These are phyloP conservation scores for Periparus ater DNA, from an alignment of 2,797 vertebrate species.

Conservation along the genomic window DNA sequence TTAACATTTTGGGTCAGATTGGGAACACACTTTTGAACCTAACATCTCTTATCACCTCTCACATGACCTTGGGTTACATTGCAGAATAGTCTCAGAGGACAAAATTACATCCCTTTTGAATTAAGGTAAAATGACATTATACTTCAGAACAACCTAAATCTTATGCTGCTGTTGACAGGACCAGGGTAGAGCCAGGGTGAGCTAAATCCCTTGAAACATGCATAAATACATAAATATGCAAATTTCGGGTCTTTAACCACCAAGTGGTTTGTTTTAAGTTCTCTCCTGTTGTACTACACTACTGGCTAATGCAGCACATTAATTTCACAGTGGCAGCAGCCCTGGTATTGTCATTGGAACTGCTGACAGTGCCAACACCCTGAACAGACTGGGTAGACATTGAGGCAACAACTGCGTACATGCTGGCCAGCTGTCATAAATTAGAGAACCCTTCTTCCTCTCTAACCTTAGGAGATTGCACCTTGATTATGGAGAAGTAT, in stretches of 20 bases:
- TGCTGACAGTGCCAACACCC: not conserved
- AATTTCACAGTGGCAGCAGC: not conserved
- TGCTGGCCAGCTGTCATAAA: not conserved
- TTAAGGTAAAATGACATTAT: not conserved
- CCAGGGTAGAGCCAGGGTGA: not conserved
- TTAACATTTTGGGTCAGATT: not conserved
- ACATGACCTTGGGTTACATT: not conserved
- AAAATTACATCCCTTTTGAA: not conserved
- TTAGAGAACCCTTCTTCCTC: not conserved
- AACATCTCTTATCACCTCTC: not conserved
- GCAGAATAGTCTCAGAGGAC: not conserved
- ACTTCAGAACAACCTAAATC: not conserved
- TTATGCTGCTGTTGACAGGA: not conserved
- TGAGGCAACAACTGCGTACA: not conserved
- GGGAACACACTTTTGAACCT: not conserved
- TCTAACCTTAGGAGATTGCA: fast-evolving
- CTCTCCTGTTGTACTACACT: not conserved
- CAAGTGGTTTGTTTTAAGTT: not conserved
- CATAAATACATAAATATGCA: not conserved
- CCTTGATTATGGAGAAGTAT: not conserved
- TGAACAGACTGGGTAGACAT: not conserved
- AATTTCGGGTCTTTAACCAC: not conserved
- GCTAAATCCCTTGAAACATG: not conserved
- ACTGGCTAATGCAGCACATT: not conserved
- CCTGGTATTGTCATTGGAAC: not conserved